phyloP scores from a whole-genome alignment of 1,140 invertebrate genomes.

The Centruroides vittatus region DNA sequence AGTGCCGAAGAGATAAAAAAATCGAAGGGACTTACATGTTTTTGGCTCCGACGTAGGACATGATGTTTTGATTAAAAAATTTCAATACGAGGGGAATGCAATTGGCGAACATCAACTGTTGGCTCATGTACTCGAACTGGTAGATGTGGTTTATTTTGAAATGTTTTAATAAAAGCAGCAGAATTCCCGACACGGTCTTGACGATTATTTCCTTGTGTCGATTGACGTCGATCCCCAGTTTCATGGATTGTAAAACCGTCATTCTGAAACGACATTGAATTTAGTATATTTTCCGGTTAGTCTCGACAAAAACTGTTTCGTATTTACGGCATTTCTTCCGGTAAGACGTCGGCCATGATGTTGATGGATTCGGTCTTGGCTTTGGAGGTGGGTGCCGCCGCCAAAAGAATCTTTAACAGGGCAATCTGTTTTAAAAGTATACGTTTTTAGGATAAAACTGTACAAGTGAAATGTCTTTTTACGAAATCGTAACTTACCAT shows the following conservation, averaged over 20 bases:
- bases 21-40: conserved; percentile 41
- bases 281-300: too few relatives aligned
- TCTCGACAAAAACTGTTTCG: too few relatives aligned
- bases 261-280: conserved; percentile 38
- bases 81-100: conserved; percentile 97
- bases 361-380: conserved; percentile 97
- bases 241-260: conserved; percentile 92
- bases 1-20: neutral
- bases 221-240: conserved; percentile 92
- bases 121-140: conserved; percentile 98
- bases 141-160: conserved; percentile 99
- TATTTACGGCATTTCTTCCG: conserved; percentile 83
- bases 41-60: conserved; percentile 86
- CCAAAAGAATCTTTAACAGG: conserved; percentile 88
- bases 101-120: conserved; percentile 98
- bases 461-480: neutral
- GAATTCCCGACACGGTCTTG: conserved; percentile 89
- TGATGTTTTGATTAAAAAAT: conserved; percentile 98
- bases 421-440: conserved; percentile 46
- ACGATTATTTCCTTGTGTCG: conserved; percentile 98
- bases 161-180: conserved; percentile 88
- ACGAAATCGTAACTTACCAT: conserved; percentile 40
- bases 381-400: conserved; percentile 93
- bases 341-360: conserved; percentile 92
- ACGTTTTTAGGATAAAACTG: neutral